These are phyloP conservation scores for Andrena chrysosceles DNA, from an alignment of 2,888 invertebrate species.

Conservation along the genomic window DNA sequence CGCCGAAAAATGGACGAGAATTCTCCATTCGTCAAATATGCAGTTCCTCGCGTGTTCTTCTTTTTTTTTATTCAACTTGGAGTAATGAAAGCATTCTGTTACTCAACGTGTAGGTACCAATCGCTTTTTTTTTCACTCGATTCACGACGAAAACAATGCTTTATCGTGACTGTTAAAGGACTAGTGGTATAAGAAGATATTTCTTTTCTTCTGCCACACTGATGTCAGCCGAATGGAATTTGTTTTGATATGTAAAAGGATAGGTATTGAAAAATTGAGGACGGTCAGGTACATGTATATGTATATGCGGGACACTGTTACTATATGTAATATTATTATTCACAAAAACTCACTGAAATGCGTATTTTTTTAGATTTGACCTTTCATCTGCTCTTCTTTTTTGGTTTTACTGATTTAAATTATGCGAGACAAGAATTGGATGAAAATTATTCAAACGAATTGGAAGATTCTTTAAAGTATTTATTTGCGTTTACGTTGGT, in stretches of 20 bases:
- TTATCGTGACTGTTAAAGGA: not conserved
- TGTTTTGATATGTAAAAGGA: not conserved
- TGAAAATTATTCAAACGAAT: too few relatives aligned
- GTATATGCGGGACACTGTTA: too few relatives aligned
- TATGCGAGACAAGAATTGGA: too few relatives aligned
- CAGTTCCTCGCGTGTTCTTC: not conserved
- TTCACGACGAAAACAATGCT: not conserved
- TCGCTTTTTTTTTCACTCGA: not conserved
- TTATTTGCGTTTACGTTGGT: too few relatives aligned
- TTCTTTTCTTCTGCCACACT: not conserved
- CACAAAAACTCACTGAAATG: too few relatives aligned
- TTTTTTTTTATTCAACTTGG: not conserved
- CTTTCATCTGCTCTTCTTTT: too few relatives aligned
- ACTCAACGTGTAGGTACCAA: not conserved
- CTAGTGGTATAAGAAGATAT: not conserved
- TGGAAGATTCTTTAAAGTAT: too few relatives aligned
- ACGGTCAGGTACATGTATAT: not conserved
- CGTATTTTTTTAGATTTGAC: too few relatives aligned
- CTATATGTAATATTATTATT: too few relatives aligned
- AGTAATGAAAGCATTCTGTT: not conserved
- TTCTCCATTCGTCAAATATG: not conserved
- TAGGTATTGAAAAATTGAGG: not conserved
- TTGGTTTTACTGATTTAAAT: too few relatives aligned
- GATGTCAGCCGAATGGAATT: constrained; percentile 2
- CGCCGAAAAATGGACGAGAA: not conserved